Percentiles rank a stretch among this genome's conserved stretches.
Evolutionary conservation across 2,113 vertebrate species (phyloP).

Genomic region (Argyrosomus japonicus): DNA sequence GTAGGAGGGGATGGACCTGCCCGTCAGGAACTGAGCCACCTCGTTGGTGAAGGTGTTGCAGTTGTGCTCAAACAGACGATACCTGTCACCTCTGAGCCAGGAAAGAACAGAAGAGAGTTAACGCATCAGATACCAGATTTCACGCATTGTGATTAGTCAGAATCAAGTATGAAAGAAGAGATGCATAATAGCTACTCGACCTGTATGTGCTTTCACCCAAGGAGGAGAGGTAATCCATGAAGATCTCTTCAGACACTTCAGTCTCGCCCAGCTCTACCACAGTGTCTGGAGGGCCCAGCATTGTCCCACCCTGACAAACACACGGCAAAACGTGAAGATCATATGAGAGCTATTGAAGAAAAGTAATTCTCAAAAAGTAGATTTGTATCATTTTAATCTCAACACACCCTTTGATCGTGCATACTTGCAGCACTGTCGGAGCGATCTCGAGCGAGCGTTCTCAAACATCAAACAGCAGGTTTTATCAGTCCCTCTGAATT

Average conservation of each 20-base stretch:
- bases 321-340: background rate
- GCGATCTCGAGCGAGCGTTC: no score
- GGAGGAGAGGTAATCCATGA: conserved; percentile 95
- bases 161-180: background rate
- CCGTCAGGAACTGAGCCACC: conserved; percentile 97
- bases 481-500: background rate
- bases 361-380: background rate
- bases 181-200: conserved; percentile 65
- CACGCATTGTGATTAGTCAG: background rate
- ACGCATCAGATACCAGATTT: background rate
- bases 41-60: conserved; percentile 99
- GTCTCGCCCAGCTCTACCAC: conserved; percentile 96
- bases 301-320: conserved; percentile 89
- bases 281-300: conserved; percentile 94
- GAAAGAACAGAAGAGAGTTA: background rate
- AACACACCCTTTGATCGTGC: background rate
- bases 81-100: conserved; percentile 88
- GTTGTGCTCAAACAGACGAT: conserved; percentile 97
- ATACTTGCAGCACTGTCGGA: background rate
- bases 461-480: background rate
- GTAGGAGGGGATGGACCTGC: conserved; percentile 93
- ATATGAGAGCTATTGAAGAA: background rate
- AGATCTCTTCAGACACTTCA: conserved; percentile 97
- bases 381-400: background rate
- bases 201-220: conserved; percentile 95